phyloP scores from a whole-genome alignment of 1,140 invertebrate genomes.

The Maconellicoccus hirsutus region DNA sequence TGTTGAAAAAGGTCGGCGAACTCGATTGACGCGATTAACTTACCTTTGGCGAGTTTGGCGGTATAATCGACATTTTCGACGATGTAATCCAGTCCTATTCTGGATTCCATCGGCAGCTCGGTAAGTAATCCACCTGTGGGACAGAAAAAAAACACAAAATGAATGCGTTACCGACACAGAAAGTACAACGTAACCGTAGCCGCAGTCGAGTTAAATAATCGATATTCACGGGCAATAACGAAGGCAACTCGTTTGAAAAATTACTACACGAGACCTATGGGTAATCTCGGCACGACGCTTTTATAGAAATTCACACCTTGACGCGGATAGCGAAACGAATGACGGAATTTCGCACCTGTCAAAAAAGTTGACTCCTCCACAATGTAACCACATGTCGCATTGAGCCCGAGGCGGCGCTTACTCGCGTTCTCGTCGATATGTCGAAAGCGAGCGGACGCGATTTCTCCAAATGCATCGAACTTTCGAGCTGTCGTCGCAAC shows the following conservation, averaged over 20 bases:
- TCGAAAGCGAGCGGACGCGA: not conserved
- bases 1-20: too few relatives aligned
- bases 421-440: not conserved
- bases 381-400: too few relatives aligned
- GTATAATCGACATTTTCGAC: slow-evolving; percentile 88
- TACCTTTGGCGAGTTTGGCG: slow-evolving; percentile 71
- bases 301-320: too few relatives aligned
- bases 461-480: not conserved
- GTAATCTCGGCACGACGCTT: too few relatives aligned
- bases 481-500: not conserved
- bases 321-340: too few relatives aligned
- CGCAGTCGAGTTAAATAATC: not conserved
- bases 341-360: too few relatives aligned
- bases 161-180: too few relatives aligned
- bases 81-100: slow-evolving; percentile 83
- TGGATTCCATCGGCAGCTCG: slow-evolving; percentile 49
- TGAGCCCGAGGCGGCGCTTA: not conserved
- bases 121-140: not conserved
- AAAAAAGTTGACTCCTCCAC: too few relatives aligned
- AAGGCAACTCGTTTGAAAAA: too few relatives aligned
- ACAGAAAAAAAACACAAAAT: not conserved
- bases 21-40: slow-evolving; percentile 24
- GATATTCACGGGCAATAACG: too few relatives aligned
- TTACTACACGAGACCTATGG: too few relatives aligned
- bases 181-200: too few relatives aligned